phyloP scores from a whole-genome alignment of 2,113 vertebrate species.

The Chloebia gouldiae region DNA sequence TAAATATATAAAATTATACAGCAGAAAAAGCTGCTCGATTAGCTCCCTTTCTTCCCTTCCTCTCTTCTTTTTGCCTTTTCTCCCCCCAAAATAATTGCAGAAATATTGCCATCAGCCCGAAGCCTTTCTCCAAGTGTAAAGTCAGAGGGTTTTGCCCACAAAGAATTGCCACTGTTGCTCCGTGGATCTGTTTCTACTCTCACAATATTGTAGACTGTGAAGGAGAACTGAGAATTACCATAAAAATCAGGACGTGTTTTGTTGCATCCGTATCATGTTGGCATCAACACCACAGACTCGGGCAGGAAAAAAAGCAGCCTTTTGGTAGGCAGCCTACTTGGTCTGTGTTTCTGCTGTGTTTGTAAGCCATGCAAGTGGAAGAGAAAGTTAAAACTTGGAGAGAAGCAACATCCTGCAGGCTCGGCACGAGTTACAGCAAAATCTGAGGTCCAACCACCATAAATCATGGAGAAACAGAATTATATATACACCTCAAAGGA shows the following conservation, averaged over 20 bases:
- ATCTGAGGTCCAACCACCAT: background rate
- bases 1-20: background rate
- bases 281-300: constrained; percentile 13
- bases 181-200: constrained; percentile 43
- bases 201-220: constrained; percentile 50
- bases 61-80: background rate
- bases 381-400: constrained; percentile 31
- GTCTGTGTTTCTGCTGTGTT: constrained; percentile 40
- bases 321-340: constrained; percentile 55
- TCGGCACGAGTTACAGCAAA: background rate
- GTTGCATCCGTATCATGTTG: constrained; percentile 43
- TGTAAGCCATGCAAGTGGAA: constrained; percentile 22
- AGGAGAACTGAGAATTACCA: constrained; percentile 34
- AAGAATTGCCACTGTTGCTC: background rate
- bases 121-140: background rate
- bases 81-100: background rate
- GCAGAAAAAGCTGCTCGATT: background rate
- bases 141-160: constrained; percentile 9
- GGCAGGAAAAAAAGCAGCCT: constrained; percentile 30
- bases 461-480: background rate
- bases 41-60: background rate
- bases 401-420: constrained; percentile 31
- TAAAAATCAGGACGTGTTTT: constrained; percentile 59
- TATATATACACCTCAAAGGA: background rate
- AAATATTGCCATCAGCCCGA: background rate